Conservation (phyloP, 2,797 vertebrate genomes). For the Pyrocephalus nanus region DNA sequence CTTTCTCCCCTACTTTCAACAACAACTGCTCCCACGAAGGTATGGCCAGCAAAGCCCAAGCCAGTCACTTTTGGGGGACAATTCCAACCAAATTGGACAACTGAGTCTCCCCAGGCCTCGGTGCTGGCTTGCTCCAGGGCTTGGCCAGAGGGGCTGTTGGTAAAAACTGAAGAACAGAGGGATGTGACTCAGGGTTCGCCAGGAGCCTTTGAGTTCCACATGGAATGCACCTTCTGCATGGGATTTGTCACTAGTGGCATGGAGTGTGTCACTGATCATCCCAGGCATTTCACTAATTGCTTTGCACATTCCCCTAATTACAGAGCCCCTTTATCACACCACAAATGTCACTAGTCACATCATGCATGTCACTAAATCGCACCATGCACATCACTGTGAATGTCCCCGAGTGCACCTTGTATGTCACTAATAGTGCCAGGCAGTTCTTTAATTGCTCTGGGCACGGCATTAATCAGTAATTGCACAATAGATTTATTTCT, state of each 20-base stretch:
- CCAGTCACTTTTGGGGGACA: not conserved
- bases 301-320: not conserved
- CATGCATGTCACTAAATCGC: not conserved
- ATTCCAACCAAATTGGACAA: not conserved
- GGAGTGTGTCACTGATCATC: not conserved
- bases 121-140: not conserved
- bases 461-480: not conserved
- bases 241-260: not conserved
- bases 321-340: not conserved
- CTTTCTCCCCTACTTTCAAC: conserved; percentile 47
- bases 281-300: not conserved
- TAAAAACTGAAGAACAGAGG: not conserved
- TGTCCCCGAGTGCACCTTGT: not conserved
- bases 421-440: not conserved
- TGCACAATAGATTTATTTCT: not conserved
- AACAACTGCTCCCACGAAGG: conserved; percentile 60
- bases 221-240: not conserved
- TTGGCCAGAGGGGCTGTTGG: not conserved
- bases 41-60: not conserved
- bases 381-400: not conserved
- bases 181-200: not conserved
- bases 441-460: not conserved
- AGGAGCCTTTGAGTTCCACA: not conserved
- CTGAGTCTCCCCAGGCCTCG: not conserved
- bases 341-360: not conserved